Evolutionary conservation across 2,113 vertebrate species (phyloP).

Genomic region (Thinocorus orbignyianus): DNA sequence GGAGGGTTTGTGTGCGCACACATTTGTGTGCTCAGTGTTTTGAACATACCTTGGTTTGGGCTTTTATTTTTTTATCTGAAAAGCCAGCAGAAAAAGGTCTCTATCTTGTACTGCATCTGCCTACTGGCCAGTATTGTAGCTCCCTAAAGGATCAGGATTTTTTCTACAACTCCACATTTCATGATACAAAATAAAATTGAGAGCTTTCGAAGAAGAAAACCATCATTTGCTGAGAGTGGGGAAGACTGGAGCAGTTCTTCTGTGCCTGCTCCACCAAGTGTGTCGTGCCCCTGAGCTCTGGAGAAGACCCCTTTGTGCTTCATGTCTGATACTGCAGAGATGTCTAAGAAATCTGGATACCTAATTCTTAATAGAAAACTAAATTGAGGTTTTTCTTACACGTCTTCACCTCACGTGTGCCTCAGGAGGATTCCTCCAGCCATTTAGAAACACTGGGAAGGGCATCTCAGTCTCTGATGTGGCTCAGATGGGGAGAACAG

Average conservation of each 20-base stretch:
- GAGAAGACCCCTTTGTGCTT: slow-evolving; percentile 5
- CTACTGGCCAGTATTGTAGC: background rate
- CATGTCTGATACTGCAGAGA: background rate
- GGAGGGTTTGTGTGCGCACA: background rate
- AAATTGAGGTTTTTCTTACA: slow-evolving; percentile 9
- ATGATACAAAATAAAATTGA: background rate
- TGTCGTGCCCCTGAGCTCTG: background rate
- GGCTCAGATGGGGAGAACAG: background rate
- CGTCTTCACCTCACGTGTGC: background rate
- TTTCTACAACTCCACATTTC: background rate
- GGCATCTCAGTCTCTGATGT: background rate
- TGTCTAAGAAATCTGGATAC: background rate
- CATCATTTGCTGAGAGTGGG: background rate
- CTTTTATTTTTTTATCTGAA: background rate
- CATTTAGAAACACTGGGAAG: background rate
- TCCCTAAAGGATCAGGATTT: background rate
- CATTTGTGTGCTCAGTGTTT: background rate
- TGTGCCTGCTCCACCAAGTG: background rate
- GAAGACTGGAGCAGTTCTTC: background rate
- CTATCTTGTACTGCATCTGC: background rate
- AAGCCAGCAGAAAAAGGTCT: background rate
- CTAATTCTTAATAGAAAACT: slow-evolving; percentile 5
- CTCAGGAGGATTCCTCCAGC: background rate
- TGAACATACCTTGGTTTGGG: background rate
- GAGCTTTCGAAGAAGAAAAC: background rate